These are phyloP conservation scores for Chrysomallon squamiferum DNA, from an alignment of 1,140 invertebrate genomes.

Conservation along the genomic window DNA sequence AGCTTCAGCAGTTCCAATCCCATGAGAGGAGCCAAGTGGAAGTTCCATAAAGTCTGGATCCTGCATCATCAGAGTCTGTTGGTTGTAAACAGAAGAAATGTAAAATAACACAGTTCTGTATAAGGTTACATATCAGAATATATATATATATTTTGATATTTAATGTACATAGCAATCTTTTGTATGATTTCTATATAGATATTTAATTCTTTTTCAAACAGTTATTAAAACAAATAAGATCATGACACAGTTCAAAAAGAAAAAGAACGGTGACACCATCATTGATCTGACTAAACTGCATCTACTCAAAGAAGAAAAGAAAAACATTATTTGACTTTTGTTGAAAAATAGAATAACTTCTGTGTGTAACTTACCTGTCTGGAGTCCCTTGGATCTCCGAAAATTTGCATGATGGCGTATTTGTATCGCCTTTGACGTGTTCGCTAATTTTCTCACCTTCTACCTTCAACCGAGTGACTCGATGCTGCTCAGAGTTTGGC, in stretches of 20 bases:
- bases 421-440: background rate
- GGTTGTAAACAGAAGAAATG: no score
- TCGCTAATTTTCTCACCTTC: slow-evolving; percentile 12
- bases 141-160: background rate
- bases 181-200: no score
- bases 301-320: no score
- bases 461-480: slow-evolving; percentile 17
- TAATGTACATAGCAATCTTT: no score
- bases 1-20: slow-evolving; percentile 39
- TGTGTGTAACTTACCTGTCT: background rate
- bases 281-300: no score
- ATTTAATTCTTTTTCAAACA: no score
- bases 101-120: background rate
- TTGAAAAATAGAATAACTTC: background rate
- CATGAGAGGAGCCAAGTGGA: slow-evolving; percentile 35
- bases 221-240: no score
- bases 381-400: background rate
- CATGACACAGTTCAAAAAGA: no score
- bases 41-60: slow-evolving; percentile 40
- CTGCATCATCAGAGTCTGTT: slow-evolving; percentile 30
- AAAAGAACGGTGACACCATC: no score
- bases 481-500: slow-evolving; percentile 30
- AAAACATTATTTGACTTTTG: no score
- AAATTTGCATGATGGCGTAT: background rate
- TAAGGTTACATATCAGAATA: background rate